A percentile compares a stretch with the other conserved stretches of the same genome.
Conservation (phyloP, 1,140 invertebrate species). For the Drosophila hydei region DNA sequence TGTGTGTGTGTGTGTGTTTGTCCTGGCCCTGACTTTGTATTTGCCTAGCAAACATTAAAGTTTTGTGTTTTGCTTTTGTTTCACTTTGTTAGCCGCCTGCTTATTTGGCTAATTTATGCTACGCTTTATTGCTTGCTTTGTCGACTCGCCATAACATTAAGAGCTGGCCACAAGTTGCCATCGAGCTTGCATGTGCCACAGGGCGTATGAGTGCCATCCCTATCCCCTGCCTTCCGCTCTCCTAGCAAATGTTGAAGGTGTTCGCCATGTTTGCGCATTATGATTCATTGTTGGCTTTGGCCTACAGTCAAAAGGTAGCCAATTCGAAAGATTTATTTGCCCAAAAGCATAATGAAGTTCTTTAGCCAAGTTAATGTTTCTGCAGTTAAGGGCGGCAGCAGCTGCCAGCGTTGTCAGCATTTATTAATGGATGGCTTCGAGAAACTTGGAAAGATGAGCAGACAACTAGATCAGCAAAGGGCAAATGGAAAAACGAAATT, state of each 20-base stretch:
- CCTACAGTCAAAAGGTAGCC: constrained; percentile 67
- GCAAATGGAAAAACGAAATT: background rate
- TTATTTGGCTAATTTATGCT: constrained; percentile 79
- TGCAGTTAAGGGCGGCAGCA: constrained; percentile 39
- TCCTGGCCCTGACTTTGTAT: constrained; percentile 32
- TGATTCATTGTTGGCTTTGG: constrained; percentile 67
- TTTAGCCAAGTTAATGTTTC: constrained; percentile 69
- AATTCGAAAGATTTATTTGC: constrained; percentile 72
- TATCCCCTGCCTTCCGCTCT: background rate
- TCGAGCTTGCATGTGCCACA: constrained; percentile 32
- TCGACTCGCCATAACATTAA: constrained; percentile 73
- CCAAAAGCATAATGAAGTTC: constrained; percentile 67
- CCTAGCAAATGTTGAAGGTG: constrained; percentile 30
- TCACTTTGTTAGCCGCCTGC: constrained; percentile 39
- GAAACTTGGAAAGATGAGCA: background rate
- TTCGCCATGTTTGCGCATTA: constrained; percentile 53
- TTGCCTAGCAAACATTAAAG: constrained; percentile 79
- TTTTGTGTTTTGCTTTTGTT: constrained; percentile 54
- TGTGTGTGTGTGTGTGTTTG: background rate
- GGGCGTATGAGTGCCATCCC: constrained; percentile 46
- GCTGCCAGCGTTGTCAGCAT: constrained; percentile 36
- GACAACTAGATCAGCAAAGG: background rate
- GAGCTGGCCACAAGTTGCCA: constrained; percentile 49
- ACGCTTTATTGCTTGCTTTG: constrained; percentile 75
- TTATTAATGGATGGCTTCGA: constrained; percentile 33